Evolutionary conservation across 2,888 invertebrate species (phyloP), one percentile per base, ranked within the genome.

Genomic region (Acleris sparsana): DNA sequence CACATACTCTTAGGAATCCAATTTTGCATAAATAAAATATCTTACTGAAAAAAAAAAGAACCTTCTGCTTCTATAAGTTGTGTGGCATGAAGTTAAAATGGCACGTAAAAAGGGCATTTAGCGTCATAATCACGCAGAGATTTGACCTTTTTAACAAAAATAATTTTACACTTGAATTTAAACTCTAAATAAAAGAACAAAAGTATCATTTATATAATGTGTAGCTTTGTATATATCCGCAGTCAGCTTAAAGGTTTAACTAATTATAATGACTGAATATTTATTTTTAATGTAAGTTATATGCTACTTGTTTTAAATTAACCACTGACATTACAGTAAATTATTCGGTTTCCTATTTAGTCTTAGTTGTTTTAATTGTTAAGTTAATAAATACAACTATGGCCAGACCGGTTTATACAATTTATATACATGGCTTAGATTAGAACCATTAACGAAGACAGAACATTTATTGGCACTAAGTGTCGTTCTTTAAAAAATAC

Each of bases 21-120:
- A 29, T 29, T 6, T 7, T 29, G 7, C 22, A 25, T 5, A 25
- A 25, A 22, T 3, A 22, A 22, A 22, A 3, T 3, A 3, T 22
- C 22, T 3, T 22, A 3, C 2, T 5, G 5, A 5, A 25, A 25
- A 22, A 22, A 22, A 5, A 25, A 25, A 49, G 18, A 2, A 39
- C 9, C 49, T 51, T 25, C 56, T 62, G 62, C 55, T 39, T 25
- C 25, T 60, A 43, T 29, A 2, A 22, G 5, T n/a, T 6, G 18
- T 56, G 18, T 9, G 25, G 17, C 22, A 9, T 11, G 22, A 11
- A 5, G 17, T 13, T 25, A 39, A 44, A 62, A 49, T 56, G 48
- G 39, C 43, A 16, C 22, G 17, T 33, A 55, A 56, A 62, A 62
- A 56, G 33, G 61, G 62, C 39, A 62, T 53, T 62, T 62, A 62